Conservation (phyloP, 2,888 invertebrate species). For the Itoplectis maculator region DNA sequence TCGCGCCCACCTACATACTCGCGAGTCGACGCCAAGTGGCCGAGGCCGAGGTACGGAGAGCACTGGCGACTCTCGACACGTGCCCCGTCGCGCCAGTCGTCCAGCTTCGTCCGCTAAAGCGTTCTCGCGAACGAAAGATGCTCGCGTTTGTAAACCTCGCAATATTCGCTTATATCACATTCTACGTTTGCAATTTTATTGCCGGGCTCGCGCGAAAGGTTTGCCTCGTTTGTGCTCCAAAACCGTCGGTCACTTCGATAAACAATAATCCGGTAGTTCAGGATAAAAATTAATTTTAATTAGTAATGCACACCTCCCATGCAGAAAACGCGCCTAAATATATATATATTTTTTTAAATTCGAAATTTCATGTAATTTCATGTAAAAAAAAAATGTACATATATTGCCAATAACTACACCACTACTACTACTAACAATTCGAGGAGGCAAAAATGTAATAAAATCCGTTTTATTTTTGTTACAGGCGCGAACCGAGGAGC, state of each 20-base stretch:
- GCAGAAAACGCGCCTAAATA: too few relatives aligned
- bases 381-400: too few relatives aligned
- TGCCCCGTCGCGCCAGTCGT: constrained; percentile 65
- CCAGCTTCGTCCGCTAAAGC: constrained; percentile 53
- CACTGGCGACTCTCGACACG: constrained; percentile 49
- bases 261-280: constrained; percentile 26
- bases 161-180: constrained; percentile 63
- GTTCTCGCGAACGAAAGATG: constrained; percentile 56
- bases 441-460: neutral
- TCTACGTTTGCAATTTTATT: constrained; percentile 61
- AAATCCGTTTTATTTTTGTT: constrained; percentile 75
- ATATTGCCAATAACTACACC: too few relatives aligned
- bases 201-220: constrained; percentile 43
- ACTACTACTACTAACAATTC: too few relatives aligned
- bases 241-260: neutral
- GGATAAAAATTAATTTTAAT: neutral
- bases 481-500: constrained; percentile 90
- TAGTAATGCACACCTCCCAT: too few relatives aligned
- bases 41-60: constrained; percentile 50
- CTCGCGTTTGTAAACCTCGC: constrained; percentile 60
- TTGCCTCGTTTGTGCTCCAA: constrained; percentile 7
- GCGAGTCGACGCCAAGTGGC: constrained; percentile 55
- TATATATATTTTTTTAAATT: too few relatives aligned
- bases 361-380: too few relatives aligned
- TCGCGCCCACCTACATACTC: constrained; percentile 62